These are phyloP conservation scores for Hemicordylus capensis DNA, from an alignment of 2,113 vertebrate genomes.

Conservation along the genomic window DNA sequence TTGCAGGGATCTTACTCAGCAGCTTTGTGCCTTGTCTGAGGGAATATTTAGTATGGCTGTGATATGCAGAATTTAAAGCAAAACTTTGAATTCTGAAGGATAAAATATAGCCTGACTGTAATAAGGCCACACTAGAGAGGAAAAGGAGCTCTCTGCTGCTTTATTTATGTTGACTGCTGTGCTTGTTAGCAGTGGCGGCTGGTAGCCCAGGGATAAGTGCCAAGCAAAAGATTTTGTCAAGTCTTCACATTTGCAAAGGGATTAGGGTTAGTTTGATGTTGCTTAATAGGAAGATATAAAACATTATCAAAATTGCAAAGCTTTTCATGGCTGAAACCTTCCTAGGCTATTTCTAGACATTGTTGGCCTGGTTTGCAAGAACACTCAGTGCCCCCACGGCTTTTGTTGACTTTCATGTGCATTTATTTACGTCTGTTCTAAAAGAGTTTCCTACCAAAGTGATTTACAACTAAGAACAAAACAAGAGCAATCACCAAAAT, in stretches of 20 bases:
- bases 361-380: slow-evolving; percentile 33
- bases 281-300: slow-evolving; percentile 58
- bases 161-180: slow-evolving; percentile 52
- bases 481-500: no score
- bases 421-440: rapidly evolving
- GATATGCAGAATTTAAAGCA: slow-evolving; percentile 85
- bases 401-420: not conserved
- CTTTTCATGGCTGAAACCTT: slow-evolving; percentile 59
- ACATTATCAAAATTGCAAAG: slow-evolving; percentile 62
- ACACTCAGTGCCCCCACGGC: not conserved
- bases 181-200: slow-evolving; percentile 55
- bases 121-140: slow-evolving; percentile 57
- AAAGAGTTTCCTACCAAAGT: no score
- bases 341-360: slow-evolving; percentile 51
- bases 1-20: slow-evolving; percentile 85
- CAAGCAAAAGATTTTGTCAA: slow-evolving; percentile 61
- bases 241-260: slow-evolving; percentile 61
- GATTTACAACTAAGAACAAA: no score
- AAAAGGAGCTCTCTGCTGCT: slow-evolving; percentile 45
- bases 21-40: slow-evolving; percentile 80
- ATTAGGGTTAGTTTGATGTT: slow-evolving; percentile 58
- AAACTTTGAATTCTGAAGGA: slow-evolving; percentile 76
- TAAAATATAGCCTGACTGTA: slow-evolving; percentile 69
- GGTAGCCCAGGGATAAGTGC: slow-evolving; percentile 41
- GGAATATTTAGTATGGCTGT: slow-evolving; percentile 85